Base-by-base conservation (phyloP, 1,140 invertebrate species). In the Macrobrachium nipponense region DNA sequence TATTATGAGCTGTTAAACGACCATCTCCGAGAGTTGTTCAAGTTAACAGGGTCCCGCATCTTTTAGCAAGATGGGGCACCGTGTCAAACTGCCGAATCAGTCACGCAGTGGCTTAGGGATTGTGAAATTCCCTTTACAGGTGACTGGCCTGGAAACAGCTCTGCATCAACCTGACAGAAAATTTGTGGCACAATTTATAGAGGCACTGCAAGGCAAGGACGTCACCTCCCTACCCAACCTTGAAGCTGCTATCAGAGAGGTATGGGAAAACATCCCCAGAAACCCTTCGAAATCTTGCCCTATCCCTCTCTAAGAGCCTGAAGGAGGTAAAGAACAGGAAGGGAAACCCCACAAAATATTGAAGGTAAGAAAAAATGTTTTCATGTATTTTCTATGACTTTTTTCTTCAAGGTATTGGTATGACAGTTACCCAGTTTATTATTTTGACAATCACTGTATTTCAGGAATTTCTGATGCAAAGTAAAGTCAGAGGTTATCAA, bases 141-240 rank as follows among this genome's bases (percentile, higher is more conserved):
- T 3, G 83, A 85, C 20, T 85, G 14, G 64, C 83, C 83, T 17
- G 66, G 73, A n/a, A 85, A 72, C 23, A 81, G 5, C 59, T 43
- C 12, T 5, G 73, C 36, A 36, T 85, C 15, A 85, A 85, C 76
- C 68, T 59, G 5, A 80, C 36, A 60, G 75, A 78, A 64, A 85
- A 85, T 44, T 23, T 80, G 43, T 84, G 75, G 59, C 82, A 84
- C 44, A 84, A 59, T 14, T 18, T 77, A 82, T 36, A 84, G 43
- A 70, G 8, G 62, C 20, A 17, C 15, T 66, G 17, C 64, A 66
- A 17, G 61, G 78, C 78, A 80, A 80, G 27, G 78, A 80, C 36
- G 36, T 64, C n/a, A 43, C 61, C 78, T 64, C 15, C 18, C 59
- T 82, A 7, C 68, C 36, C 12, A 77, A 36, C 2, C 43, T 78